These are phyloP conservation scores for Arctopsyche grandis DNA, from an alignment of 1,140 invertebrate species.

Conservation along the genomic window DNA sequence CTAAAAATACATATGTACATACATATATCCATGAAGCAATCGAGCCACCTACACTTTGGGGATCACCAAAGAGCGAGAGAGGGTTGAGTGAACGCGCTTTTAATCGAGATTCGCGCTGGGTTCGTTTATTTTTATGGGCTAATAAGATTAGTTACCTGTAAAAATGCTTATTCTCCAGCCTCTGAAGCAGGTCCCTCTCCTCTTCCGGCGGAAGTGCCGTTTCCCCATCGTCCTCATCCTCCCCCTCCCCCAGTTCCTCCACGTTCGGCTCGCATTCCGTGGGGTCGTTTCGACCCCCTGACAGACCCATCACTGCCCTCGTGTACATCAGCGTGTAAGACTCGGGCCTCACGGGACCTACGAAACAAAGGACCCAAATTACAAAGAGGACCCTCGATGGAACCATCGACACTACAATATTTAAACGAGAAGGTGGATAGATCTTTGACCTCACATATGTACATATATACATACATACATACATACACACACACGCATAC, in stretches of 20 bases:
- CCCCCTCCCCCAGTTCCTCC: conserved; percentile 49
- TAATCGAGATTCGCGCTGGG: background rate
- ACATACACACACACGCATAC: background rate
- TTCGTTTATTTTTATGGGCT: conserved; percentile 5
- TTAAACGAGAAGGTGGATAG: too few relatives aligned
- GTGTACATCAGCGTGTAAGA: conserved; percentile 53
- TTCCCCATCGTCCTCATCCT: conserved; percentile 30
- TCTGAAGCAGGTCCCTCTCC: conserved; percentile 51
- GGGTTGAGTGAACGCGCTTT: background rate
- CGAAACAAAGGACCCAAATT: conserved; percentile 8
- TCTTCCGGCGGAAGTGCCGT: conserved; percentile 43
- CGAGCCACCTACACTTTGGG: background rate
- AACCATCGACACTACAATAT: too few relatives aligned
- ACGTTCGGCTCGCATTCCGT: conserved; percentile 52
- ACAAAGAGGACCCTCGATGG: background rate
- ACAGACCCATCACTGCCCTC: conserved; percentile 48
- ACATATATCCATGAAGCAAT: too few relatives aligned
- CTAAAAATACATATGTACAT: too few relatives aligned
- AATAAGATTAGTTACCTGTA: conserved; percentile 45
- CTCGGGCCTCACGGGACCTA: conserved; percentile 51
- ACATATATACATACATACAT: conserved; percentile 2
- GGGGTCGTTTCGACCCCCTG: conserved; percentile 36
- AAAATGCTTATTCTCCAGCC: conserved; percentile 53
- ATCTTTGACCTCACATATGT: background rate
- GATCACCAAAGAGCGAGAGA: background rate